Percentiles rank a stretch among this genome's conserved stretches.
Conservation (phyloP, 53 echinoderm and acorn worm genomes). For the Hippasteria phrygiana region DNA sequence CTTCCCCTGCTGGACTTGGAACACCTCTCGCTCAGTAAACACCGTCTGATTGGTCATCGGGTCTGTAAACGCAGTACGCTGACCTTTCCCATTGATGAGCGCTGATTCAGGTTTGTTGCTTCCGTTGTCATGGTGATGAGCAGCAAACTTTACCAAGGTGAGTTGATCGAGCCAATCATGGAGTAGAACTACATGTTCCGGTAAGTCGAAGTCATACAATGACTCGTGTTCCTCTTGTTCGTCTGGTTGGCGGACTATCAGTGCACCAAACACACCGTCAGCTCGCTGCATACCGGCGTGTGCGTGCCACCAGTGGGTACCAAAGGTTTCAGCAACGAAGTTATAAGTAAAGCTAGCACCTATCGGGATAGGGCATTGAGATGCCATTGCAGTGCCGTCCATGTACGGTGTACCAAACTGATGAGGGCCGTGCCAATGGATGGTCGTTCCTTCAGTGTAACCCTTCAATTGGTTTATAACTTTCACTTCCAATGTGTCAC, state of each 20-base stretch:
- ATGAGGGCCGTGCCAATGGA: conserved; percentile 89
- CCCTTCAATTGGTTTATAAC: conserved; percentile 70
- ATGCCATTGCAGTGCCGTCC: conserved; percentile 82
- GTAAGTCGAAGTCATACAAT: conserved; percentile 83
- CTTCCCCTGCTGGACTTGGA: conserved; percentile 68
- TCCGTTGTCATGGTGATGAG: conserved; percentile 80
- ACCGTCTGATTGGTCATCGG: not conserved
- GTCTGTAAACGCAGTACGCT: conserved; percentile 46
- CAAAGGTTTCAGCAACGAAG: conserved; percentile 62
- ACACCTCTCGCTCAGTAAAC: conserved; percentile 77
- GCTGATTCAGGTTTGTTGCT: conserved; percentile 86
- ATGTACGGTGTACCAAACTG: conserved; percentile 70
- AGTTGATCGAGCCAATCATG: conserved; percentile 91
- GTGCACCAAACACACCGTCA: conserved; percentile 89
- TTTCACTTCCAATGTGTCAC: conserved; percentile 70
- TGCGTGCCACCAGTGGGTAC: conserved; percentile 87
- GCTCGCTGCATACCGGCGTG: conserved; percentile 94
- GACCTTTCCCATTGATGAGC: conserved; percentile 91
- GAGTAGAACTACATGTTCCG: conserved; percentile 81
- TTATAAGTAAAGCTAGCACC: conserved; percentile 75
- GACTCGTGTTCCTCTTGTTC: conserved; percentile 31
- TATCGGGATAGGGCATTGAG: conserved; percentile 74
- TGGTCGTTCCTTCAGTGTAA: conserved; percentile 73
- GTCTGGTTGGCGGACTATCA: conserved; percentile 80
- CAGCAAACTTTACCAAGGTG: conserved; percentile 78